Percentiles rank a stretch among this genome's conserved stretches.
phyloP scores from a whole-genome alignment of 1,140 invertebrate species.

The Zophobas morio region DNA sequence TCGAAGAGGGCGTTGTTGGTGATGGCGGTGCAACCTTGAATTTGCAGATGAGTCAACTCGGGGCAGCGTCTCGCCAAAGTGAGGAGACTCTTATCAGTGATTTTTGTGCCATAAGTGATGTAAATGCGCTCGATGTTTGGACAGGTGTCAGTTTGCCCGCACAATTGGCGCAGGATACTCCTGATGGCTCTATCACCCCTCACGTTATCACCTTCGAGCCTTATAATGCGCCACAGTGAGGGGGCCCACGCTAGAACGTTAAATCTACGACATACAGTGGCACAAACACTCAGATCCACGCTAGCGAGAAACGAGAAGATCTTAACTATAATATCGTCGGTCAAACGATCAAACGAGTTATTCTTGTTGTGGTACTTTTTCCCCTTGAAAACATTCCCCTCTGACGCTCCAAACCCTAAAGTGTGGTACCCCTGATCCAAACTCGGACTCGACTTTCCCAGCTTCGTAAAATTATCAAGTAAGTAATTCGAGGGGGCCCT shows the following conservation, averaged over 20 bases:
- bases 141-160: conserved; percentile 73
- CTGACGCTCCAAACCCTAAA: conserved; percentile 73
- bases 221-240: conserved; percentile 81
- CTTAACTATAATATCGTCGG: conserved; percentile 72
- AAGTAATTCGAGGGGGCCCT: conserved; percentile 61
- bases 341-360: conserved; percentile 70
- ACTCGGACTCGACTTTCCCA: conserved; percentile 72
- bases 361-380: conserved; percentile 63
- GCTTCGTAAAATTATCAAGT: conserved; percentile 66
- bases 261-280: conserved; percentile 86
- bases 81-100: conserved; percentile 83
- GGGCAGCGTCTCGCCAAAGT: conserved; percentile 80
- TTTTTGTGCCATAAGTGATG: conserved; percentile 79
- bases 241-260: conserved; percentile 88
- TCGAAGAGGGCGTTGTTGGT: conserved; percentile 79
- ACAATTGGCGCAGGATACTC: conserved; percentile 74
- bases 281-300: conserved; percentile 83
- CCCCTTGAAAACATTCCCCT: conserved; percentile 62
- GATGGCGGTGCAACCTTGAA: conserved; percentile 79
- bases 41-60: conserved; percentile 79
- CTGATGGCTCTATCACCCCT: conserved; percentile 80
- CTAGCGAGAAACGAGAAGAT: conserved; percentile 85
- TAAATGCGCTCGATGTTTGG: conserved; percentile 77
- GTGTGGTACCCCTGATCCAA: conserved; percentile 85
- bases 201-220: conserved; percentile 75